Conservation (phyloP, 2,888 invertebrate species). For the Scrobipalpa costella region DNA sequence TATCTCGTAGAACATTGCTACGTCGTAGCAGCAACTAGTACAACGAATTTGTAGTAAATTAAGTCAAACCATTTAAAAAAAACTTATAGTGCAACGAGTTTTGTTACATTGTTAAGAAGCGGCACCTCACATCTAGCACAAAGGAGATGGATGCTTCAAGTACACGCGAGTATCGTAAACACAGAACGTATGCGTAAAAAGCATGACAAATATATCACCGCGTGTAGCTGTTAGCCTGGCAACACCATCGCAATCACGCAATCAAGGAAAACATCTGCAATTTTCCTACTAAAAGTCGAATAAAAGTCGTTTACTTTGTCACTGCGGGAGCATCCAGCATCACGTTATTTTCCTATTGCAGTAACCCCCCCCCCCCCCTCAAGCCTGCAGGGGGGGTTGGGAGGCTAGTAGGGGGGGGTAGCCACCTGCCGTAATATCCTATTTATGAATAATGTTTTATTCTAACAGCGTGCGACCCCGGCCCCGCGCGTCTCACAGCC, state of each 20-base stretch:
- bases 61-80: no score
- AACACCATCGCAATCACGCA: background rate
- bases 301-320: constrained; percentile 15
- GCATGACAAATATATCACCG: background rate
- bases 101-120: background rate
- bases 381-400: constrained; percentile 28
- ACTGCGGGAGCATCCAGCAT: constrained; percentile 18
- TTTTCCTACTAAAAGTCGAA: constrained; percentile 14
- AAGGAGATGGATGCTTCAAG: background rate
- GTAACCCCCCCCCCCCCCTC: constrained; percentile 22
- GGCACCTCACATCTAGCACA: background rate
- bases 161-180: background rate
- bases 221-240: background rate
- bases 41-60: no score
- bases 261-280: background rate
- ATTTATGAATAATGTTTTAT: constrained; percentile 81
- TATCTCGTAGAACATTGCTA: background rate
- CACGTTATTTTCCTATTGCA: constrained; percentile 35
- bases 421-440: constrained; percentile 74
- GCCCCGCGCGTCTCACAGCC: constrained; percentile 47
- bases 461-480: constrained; percentile 77
- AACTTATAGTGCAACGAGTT: no score
- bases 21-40: background rate
- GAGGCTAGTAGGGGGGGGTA: constrained; percentile 34
- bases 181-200: background rate